Percentiles rank a stretch among this genome's conserved stretches.
These are phyloP conservation scores for Myotis pilosus DNA, from an alignment of 2,797 vertebrate genomes.

Conservation along the genomic window DNA sequence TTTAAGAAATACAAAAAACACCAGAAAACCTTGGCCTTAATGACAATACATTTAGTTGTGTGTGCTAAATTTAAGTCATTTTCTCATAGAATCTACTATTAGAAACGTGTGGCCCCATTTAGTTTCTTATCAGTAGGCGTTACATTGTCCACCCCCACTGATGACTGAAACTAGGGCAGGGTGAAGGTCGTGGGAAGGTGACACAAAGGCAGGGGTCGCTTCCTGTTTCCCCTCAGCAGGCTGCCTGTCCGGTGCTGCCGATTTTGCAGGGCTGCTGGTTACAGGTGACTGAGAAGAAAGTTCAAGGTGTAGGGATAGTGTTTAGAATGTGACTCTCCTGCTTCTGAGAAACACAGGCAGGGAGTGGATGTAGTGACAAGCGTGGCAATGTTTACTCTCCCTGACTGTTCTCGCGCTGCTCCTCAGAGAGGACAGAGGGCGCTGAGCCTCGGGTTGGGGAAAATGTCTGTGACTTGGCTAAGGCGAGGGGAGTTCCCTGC, in stretches of 20 bases:
- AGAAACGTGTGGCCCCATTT: not conserved
- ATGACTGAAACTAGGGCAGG: not conserved
- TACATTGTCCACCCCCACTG: not conserved
- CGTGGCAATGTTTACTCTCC: not conserved
- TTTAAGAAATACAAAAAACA: not conserved
- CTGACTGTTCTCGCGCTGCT: not conserved
- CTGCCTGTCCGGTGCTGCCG: not conserved
- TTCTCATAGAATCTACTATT: constrained; percentile 31
- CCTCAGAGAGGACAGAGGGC: constrained; percentile 33
- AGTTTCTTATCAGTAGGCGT: constrained; percentile 56
- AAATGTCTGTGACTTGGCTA: constrained; percentile 15
- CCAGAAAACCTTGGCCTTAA: constrained; percentile 58
- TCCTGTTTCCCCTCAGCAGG: not conserved
- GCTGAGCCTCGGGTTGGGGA: constrained; percentile 37
- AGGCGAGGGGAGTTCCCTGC: constrained; percentile 65
- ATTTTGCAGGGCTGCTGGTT: not conserved
- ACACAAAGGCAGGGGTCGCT: not conserved
- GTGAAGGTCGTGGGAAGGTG: not conserved
- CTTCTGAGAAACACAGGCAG: constrained; percentile 25
- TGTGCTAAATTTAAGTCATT: constrained; percentile 21
- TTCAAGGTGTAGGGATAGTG: constrained; percentile 5
- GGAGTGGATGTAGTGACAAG: not conserved
- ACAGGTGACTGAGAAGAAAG: not conserved
- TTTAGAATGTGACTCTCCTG: constrained; percentile 26
- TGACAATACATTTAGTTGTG: constrained; percentile 41